Evolutionary conservation across 2,797 vertebrate genomes (phyloP), one percentile per base, ranked within the genome.

Genomic region (Glossophaga mutica): DNA sequence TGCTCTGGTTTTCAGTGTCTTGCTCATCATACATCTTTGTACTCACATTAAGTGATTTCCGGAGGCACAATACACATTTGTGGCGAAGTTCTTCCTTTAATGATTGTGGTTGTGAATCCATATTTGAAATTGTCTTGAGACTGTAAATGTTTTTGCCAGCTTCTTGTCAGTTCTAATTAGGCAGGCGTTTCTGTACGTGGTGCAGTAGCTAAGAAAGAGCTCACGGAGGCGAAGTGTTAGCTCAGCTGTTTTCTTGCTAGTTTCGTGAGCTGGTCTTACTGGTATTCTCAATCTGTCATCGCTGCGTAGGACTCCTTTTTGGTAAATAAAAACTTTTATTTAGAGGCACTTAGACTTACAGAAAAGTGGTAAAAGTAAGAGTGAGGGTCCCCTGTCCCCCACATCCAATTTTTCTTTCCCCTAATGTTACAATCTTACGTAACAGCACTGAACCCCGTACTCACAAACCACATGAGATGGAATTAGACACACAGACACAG

Each of bases 131-230:
- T 34, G 18, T 85, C 82, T 32, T 42, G 55, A 93, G 73, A 84
- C 67, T 46, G 77, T 39, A 16, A 19, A 4, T 39, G 18, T 32
- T 73, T 90, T 55, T 34, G 26, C 70, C 65, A 87, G 0, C 59
- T 62, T 57, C 88, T 89, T 57, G 68, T 77, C 78, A 83, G 57
- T 82, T 76, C 70, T 50, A 76, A 50, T 71, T 34, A 91, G 22
- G 2, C 2, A 32, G n/a, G 48, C 50, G 8, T 62, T 57, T 95
- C 83, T 73, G 14, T 62, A 21, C 52, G 55, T 62, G 42, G 10
- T 5, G 15, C 26, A n/a, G 34, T 18, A 74, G 39, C 82, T 34
- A 16, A 79, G 62, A 52, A 83, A 44, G 65, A 3, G 24, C 32
- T 84, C 4, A 0, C 44, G 22, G 70, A 34, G 78, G 50, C 44